Evolutionary conservation across 1,140 invertebrate genomes (phyloP), one percentile per base, ranked within the genome.

Genomic region (Reticulitermes speratus): DNA sequence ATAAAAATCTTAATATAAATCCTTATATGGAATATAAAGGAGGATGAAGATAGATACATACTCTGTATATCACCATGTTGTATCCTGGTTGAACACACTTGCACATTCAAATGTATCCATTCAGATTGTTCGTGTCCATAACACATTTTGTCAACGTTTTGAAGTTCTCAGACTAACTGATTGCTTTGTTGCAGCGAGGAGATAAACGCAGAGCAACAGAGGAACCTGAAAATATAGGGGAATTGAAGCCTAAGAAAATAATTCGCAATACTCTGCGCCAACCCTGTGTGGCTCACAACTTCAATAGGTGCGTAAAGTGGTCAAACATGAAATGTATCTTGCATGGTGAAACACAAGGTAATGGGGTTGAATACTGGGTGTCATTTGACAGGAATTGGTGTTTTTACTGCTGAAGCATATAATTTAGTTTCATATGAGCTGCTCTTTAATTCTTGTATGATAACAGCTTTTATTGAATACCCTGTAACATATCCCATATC

Each of bases 171-270:
- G 11, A 19, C 19, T 55, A 21, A 55, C 19, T 55, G 3, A 75
- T 75, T 30, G 6, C 65, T 84, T 82, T n/a, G 19, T 87, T 82
- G 6, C 75, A 88, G 88, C 59, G 88, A 88, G 87, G 86, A 87
- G 87, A 87, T 87, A 87, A 88, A 81, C 86, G 88, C 84, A 88
- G 87, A 87, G 75, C 85, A 25, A 87, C 84, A 38, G 87, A 86
- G 87, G 88, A 89, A 86, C 85, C 87, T 84, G 88, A 89, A 87
- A 86, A 88, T 86, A 86, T 86, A 82, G 81, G 75, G 55, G 88
- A 87, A 65, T 38, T 86, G 30, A 88, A 87, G 83, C 86, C 87
- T 25, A 84, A 85, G 30, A 87, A 89, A 45, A 87, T 87, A 48
- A 82, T n/a, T 44, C 59, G 65, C 30, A 83, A 48, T 85, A 84